Base-by-base conservation (phyloP, 2,888 invertebrate genomes). In the Coecobrya sp. region DNA sequence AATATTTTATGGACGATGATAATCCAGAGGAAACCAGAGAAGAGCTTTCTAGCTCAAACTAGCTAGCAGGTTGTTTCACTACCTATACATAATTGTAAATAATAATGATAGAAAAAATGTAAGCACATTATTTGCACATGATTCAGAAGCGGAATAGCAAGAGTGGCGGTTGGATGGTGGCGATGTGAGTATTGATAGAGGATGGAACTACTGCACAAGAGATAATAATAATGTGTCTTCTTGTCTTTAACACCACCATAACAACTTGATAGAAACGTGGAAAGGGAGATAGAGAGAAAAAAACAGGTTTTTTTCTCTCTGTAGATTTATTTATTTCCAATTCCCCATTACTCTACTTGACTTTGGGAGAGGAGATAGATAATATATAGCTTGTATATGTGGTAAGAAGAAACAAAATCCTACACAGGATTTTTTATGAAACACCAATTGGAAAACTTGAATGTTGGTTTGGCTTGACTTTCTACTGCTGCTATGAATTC, bases 51-150 rank as follows among this genome's bases (percentile, higher is more conserved):
- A 36, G 2, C 36, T 2, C 36, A 2, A 36, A 7, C 7, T 36
- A 36, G 2, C 36, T 36, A 36, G 36, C 36, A 36, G 36, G 36
- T 36, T 36, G 36, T 36, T 36, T 36, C 36, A 16, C 16, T n/a
- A 62, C 19, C 62, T 62, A 19, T 59, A 3, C 59, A 19, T 62
- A 10, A 19, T 19, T 22, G 62, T 25, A 19, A 25, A 25, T 62
- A 62, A 25, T 62, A 25, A 22, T 62, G 62, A 10, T 22, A 22
- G 55, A 49, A 82, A 27, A 49, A 52, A 36, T 79, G 79, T 25
- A 59, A 59, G 30, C 82, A 59, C 55, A 82, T 30, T 82, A 82
- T 82, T 82, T 82, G n/a, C 82, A 82, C 82, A 82, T 82, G 59
- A 82, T 82, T 59, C 52, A 62, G 13, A 4, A 55, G 0, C 55